Conservation (phyloP, 1,140 invertebrate genomes). For the Brachystomella parvula region DNA sequence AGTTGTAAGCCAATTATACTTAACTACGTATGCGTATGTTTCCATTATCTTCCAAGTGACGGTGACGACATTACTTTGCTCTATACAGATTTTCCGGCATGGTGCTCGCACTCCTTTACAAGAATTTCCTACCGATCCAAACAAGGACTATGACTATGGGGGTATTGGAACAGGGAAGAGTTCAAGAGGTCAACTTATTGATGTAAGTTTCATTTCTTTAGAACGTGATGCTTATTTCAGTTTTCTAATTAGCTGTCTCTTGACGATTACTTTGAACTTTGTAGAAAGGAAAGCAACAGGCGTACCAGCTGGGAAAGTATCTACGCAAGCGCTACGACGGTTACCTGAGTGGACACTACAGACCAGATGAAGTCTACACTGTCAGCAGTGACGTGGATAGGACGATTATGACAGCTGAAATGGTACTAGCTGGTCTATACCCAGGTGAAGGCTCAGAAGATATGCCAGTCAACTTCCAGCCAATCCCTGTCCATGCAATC, state of each 20-base stretch:
- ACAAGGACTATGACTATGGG: background rate
- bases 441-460: background rate
- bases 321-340: conserved; percentile 7
- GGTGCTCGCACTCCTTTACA: background rate
- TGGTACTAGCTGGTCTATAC: conserved; percentile 2
- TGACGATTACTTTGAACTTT: background rate
- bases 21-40: too few species aligned
- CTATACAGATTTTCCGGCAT: background rate
- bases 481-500: conserved; percentile 16
- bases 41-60: too few species aligned
- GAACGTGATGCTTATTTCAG: background rate
- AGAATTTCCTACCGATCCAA: background rate
- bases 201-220: background rate
- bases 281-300: conserved; percentile 7
- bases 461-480: conserved; percentile 1
- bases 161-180: too few species aligned
- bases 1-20: too few species aligned
- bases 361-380: background rate
- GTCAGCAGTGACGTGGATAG: background rate
- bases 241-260: background rate
- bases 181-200: background rate
- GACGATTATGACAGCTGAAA: conserved; percentile 6
- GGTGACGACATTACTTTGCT: background rate
- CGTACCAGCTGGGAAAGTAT: conserved; percentile 1
- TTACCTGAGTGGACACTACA: background rate